Evolutionary conservation across 2,113 vertebrate species (phyloP).

Genomic region (Pseudolaguvia tuberculata): DNA sequence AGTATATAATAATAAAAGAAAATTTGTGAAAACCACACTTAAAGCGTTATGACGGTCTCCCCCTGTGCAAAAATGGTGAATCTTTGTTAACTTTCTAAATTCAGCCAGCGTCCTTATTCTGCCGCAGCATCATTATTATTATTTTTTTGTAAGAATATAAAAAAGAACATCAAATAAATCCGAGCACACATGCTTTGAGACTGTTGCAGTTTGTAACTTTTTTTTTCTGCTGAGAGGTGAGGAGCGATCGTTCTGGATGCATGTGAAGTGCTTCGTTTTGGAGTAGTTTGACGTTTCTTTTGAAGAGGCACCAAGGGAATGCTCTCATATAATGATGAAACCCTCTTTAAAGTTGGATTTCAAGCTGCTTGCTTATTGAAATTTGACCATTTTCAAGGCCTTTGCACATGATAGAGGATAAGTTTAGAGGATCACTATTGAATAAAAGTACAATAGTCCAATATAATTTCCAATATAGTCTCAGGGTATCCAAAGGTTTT

Average conservation of each 20-base stretch:
- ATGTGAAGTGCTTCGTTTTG: conserved; percentile 38
- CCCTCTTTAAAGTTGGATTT: conserved; percentile 43
- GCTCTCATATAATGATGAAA: conserved; percentile 40
- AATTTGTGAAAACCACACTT: not conserved
- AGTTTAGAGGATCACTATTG: conserved; percentile 11
- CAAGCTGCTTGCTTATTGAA: conserved; percentile 40
- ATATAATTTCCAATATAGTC: no score
- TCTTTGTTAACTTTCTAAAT: conserved; percentile 6
- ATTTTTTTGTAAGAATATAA: not conserved
- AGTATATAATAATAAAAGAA: not conserved
- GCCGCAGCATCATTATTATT: not conserved
- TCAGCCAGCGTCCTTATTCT: not conserved
- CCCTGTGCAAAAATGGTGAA: not conserved
- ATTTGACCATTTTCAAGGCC: conserved; percentile 27
- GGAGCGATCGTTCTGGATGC: conserved; percentile 19
- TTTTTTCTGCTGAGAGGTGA: not conserved
- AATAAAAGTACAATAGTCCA: not conserved
- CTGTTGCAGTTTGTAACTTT: no score
- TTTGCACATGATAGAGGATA: not conserved
- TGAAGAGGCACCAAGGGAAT: conserved; percentile 40
- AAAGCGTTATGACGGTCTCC: not conserved
- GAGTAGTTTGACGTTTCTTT: conserved; percentile 40
- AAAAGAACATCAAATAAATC: not conserved
- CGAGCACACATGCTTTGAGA: not conserved
- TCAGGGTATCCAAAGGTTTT: no score